phyloP scores from a whole-genome alignment of 92 coral and sea anemone species.

The Muricea muricata region DNA sequence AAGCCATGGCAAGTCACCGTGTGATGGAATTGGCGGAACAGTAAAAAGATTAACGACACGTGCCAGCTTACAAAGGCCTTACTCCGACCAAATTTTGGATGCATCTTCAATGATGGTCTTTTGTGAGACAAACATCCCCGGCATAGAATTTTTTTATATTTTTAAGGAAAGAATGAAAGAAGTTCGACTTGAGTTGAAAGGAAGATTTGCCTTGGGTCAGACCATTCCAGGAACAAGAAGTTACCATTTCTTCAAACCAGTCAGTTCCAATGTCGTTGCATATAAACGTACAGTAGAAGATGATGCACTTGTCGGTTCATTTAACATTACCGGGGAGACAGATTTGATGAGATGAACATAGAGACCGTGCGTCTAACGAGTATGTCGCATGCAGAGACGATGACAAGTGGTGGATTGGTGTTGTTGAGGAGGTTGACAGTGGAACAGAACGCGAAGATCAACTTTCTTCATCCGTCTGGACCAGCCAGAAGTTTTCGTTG shows the following conservation, averaged over 20 bases:
- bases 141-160: slow-evolving; percentile 3
- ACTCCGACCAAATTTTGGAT: not conserved
- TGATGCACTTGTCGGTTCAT: not conserved
- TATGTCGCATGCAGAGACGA: no score
- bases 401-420: no score
- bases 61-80: slow-evolving; percentile 27
- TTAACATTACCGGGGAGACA: not conserved
- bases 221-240: slow-evolving; percentile 20
- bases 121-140: slow-evolving; percentile 1
- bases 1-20: slow-evolving; percentile 22
- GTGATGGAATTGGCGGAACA: slow-evolving; percentile 56
- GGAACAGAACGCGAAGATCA: slow-evolving; percentile 17
- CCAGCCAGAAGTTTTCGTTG: slow-evolving; percentile 11
- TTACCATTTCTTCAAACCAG: not conserved
- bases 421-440: no score
- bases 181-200: not conserved
- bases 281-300: not conserved
- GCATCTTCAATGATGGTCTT: slow-evolving; percentile 5
- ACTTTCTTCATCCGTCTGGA: slow-evolving; percentile 38
- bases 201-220: not conserved
- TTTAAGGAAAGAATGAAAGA: slow-evolving; percentile 16
- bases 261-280: not conserved
- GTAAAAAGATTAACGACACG: slow-evolving; percentile 39
- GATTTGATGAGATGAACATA: not conserved
- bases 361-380: not conserved